phyloP scores from a whole-genome alignment of 2,113 vertebrate species.

The Alexandromys fortis region DNA sequence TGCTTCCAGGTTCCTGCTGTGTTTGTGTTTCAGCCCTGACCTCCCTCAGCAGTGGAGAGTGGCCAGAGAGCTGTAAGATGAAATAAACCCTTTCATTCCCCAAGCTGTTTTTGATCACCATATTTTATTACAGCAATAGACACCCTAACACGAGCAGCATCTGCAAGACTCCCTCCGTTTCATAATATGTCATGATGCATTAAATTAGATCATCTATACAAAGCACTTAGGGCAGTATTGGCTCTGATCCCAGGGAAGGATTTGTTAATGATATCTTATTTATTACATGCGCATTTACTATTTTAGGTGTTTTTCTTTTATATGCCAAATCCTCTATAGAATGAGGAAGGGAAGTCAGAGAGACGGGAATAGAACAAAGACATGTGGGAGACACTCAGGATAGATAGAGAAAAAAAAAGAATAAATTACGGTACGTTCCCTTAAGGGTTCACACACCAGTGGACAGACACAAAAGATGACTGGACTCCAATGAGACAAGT shows the following conservation, averaged over 20 bases:
- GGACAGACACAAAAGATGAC: conserved; percentile 28
- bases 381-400: neutral
- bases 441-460: conserved; percentile 48
- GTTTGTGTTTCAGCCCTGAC: too few species aligned
- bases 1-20: too few species aligned
- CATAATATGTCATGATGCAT: neutral
- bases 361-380: neutral
- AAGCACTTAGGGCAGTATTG: neutral
- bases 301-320: conserved; percentile 12
- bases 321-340: neutral
- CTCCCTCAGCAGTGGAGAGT: too few species aligned
- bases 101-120: too few species aligned
- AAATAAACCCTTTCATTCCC: too few species aligned
- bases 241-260: neutral
- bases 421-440: conserved; percentile 39
- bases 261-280: neutral
- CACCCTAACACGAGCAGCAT: neutral
- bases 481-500: conserved; percentile 53
- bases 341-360: neutral
- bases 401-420: neutral
- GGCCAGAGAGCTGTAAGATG: too few species aligned
- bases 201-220: neutral
- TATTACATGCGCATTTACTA: neutral
- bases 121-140: neutral
- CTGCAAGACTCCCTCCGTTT: neutral